Base-by-base conservation (phyloP, 92 coral and sea anemone species). In the Pocillopora grandis region DNA sequence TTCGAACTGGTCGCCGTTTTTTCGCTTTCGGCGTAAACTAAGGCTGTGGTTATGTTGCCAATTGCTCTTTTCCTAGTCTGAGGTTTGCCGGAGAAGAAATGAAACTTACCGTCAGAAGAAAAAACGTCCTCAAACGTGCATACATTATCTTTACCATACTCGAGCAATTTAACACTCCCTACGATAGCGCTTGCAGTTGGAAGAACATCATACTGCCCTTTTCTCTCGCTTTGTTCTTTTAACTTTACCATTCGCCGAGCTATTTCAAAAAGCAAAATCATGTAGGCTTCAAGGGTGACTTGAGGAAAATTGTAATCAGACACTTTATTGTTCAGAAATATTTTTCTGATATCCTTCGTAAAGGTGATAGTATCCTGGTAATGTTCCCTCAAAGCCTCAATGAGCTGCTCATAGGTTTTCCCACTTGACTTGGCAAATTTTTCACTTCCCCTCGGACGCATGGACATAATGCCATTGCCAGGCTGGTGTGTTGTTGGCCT, bases 181-280 rank as follows among this genome's bases (percentile, higher is more conserved):
- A 66, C 85, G 15, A 72, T 72, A 18, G 89, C 89, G 15, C 49
- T 80, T 59, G 75, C 89, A 11, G 79, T 64, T 13, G 86, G 89
- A 16, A 86, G 86, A 1, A 58, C 23, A 66, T 86, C 89, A 48
- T n/a, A 75, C 66, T 20, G 31, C 55, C 2, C 60, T 21, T 61
- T n/a, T 63, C 42, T 35, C 11, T 62, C 65, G 68, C 77, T 86
- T 66, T 62, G 83, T 16, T 59, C 20, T n/a, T 48, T 36, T 11
- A 3, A 0, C 19, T 6, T 16, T 0, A 65, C 77, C 5, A 78
- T 14, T 13, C 89, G 89, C 59, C 89, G 83, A 10, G 86, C 89
- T 14, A 86, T 86, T 63, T 86, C 89, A 72, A 86, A 86, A 73
- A 86, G 49, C 52, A 79, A 64, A 5, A 86, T 11, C 57, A 61